These are phyloP conservation scores for Ophion ellenae DNA, from an alignment of 2,888 invertebrate species.

Conservation along the genomic window DNA sequence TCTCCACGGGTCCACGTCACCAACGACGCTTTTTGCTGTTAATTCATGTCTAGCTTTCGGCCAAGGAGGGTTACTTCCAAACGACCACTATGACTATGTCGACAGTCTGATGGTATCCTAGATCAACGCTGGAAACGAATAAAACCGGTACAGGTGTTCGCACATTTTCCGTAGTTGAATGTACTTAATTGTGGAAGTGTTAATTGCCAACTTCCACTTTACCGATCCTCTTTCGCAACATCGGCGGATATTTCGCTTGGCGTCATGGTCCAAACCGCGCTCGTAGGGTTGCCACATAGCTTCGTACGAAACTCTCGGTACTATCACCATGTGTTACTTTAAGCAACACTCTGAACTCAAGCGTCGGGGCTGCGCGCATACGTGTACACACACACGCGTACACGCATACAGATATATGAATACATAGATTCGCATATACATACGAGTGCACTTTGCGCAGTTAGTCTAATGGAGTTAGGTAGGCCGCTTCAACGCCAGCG, in stretches of 20 bases:
- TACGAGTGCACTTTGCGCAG: constrained; percentile 74
- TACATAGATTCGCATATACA: constrained; percentile 39
- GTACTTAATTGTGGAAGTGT: constrained; percentile 16
- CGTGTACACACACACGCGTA: background rate
- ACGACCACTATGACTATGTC: background rate
- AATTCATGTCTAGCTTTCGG: no score
- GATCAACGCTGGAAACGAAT: background rate
- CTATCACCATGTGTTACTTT: constrained; percentile 51
- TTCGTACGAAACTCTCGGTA: constrained; percentile 56
- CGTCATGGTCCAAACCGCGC: constrained; percentile 53
- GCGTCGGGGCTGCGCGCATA: constrained; percentile 19
- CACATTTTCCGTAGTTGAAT: background rate
- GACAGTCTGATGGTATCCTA: background rate
- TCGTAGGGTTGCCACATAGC: constrained; percentile 19
- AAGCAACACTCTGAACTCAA: constrained; percentile 48
- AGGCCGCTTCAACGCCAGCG: constrained; percentile 68
- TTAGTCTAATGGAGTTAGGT: constrained; percentile 75
- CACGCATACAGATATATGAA: constrained; percentile 27
- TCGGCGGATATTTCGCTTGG: constrained; percentile 34
- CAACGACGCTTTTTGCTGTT: no score
- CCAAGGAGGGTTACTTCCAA: background rate
- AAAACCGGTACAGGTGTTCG: background rate
- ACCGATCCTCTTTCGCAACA: constrained; percentile 50
- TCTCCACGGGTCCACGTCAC: no score
- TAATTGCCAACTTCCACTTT: constrained; percentile 49